These are phyloP conservation scores for Odontamblyopus rebecca DNA, from an alignment of 2,797 vertebrate species.

Conservation along the genomic window DNA sequence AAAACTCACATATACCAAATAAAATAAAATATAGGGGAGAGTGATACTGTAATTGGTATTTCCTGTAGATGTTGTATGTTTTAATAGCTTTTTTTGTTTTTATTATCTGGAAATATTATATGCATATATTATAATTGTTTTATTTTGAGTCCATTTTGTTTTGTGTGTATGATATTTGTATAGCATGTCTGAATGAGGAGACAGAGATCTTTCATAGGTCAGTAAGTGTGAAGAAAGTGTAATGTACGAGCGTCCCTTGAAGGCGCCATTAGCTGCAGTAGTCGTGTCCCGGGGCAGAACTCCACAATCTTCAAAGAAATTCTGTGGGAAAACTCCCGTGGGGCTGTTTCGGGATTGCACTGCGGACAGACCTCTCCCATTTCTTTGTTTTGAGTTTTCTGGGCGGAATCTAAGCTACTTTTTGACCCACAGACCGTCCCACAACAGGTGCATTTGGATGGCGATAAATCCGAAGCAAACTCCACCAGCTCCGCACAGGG, in stretches of 20 bases:
- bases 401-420: neutral
- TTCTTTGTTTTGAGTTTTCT: neutral
- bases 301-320: conserved; percentile 29
- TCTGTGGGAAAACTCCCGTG: neutral
- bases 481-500: conserved; percentile 4
- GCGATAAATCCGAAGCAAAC: conserved; percentile 30
- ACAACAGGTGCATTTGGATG: conserved; percentile 66
- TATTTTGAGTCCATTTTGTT: too few relatives aligned
- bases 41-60: too few relatives aligned
- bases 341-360: neutral
- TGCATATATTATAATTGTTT: too few relatives aligned
- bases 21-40: too few relatives aligned
- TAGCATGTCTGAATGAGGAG: too few relatives aligned
- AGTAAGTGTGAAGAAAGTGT: neutral
- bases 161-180: too few relatives aligned
- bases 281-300: conserved; percentile 49
- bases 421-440: neutral
- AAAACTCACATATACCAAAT: too few relatives aligned
- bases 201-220: too few relatives aligned
- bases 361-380: neutral
- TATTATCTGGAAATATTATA: too few relatives aligned
- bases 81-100: too few relatives aligned
- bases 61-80: too few relatives aligned
- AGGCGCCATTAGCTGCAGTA: conserved; percentile 59
- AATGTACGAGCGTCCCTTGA: conserved; percentile 38